phyloP scores from a whole-genome alignment of 2,797 vertebrate genomes.

The Artibeus lituratus region DNA sequence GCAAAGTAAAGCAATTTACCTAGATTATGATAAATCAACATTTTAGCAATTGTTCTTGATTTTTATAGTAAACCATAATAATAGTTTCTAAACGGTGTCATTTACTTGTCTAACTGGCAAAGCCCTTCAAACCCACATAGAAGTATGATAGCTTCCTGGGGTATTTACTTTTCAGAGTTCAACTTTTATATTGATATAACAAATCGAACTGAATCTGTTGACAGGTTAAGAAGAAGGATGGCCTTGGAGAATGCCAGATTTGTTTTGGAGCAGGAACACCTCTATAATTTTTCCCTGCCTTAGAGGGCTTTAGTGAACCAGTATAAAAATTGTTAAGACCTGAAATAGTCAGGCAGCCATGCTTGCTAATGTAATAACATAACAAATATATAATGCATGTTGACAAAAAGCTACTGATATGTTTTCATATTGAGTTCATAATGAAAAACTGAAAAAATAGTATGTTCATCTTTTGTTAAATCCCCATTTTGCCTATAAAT shows the following conservation, averaged over 20 bases:
- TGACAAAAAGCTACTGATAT: not conserved
- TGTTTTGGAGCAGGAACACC: conserved; percentile 57
- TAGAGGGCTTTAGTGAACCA: conserved; percentile 58
- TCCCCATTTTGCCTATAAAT: not conserved
- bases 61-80: conserved; percentile 44
- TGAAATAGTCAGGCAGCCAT: conserved; percentile 53
- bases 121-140: not conserved
- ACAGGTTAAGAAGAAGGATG: conserved; percentile 61
- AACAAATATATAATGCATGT: not conserved
- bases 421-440: not conserved
- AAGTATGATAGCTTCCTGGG: conserved; percentile 28
- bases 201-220: conserved; percentile 66
- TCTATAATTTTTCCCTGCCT: conserved; percentile 60
- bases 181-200: conserved; percentile 69
- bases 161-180: conserved; percentile 51
- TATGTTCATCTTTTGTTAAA: not conserved
- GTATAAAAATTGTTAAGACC: conserved; percentile 42
- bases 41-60: conserved; percentile 58
- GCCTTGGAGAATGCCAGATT: conserved; percentile 46
- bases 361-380: conserved; percentile 58
- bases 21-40: conserved; percentile 25
- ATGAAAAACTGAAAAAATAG: not conserved
- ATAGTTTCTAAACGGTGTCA: conserved; percentile 45
- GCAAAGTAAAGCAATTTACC: not conserved
- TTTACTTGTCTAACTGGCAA: conserved; percentile 66